phyloP scores from a whole-genome alignment of 1,140 invertebrate genomes.

The Ctenoplectra terminalis region DNA sequence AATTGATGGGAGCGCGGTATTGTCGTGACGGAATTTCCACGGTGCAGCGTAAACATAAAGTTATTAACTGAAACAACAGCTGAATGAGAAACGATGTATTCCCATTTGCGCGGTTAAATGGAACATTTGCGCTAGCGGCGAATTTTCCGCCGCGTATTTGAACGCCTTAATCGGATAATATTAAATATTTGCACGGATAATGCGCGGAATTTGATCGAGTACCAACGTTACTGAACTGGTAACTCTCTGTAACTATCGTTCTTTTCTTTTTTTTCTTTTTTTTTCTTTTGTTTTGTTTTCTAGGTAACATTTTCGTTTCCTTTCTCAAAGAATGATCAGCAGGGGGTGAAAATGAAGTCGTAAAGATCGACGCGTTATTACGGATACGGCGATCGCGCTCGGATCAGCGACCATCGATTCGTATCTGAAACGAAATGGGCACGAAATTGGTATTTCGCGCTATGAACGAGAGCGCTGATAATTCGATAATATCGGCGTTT shows the following conservation, averaged over 20 bases:
- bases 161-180: slow-evolving; percentile 41
- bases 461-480: slow-evolving; percentile 59
- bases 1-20: background rate
- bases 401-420: too few relatives aligned
- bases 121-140: slow-evolving; percentile 33
- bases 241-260: background rate
- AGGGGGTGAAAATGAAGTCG: background rate
- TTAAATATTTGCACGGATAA: slow-evolving; percentile 44
- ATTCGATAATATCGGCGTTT: slow-evolving; percentile 60
- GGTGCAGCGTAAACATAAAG: slow-evolving; percentile 35
- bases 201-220: slow-evolving; percentile 7
- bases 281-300: too few relatives aligned
- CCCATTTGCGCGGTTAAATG: slow-evolving; percentile 38
- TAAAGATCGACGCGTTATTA: background rate
- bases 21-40: background rate
- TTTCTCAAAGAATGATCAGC: background rate
- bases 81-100: slow-evolving; percentile 48
- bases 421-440: slow-evolving; percentile 6
- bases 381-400: too few relatives aligned
- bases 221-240: background rate
- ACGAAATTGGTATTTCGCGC: slow-evolving; percentile 55
- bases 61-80: slow-evolving; percentile 40
- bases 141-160: slow-evolving; percentile 58
- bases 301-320: background rate
- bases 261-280: background rate